Evolutionary conservation across 2,888 invertebrate species (phyloP), one percentile per base, ranked within the genome.

Genomic region (Coleophora flavipennella): DNA sequence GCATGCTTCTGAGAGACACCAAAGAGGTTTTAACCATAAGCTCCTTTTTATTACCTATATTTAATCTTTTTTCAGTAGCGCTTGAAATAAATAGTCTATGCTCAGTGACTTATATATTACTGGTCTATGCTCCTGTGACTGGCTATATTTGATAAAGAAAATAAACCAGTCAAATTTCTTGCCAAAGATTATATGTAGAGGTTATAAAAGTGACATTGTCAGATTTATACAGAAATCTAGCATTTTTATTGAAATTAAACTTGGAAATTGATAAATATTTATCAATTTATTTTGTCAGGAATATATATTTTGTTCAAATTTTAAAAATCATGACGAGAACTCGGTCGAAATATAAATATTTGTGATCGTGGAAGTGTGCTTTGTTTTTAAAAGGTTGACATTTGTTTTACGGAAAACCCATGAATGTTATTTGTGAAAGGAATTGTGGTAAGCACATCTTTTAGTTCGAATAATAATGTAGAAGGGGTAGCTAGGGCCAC

Each of bases 321-420:
- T 4, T 13, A 11, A 32, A 9, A 12, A 13, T 2, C 35, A 43
- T 25, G 25, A 43, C 38, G 43, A 38, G 9, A 36, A 36, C 36
- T 10, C 31, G 38, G 10, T 36, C 36, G 12, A 43, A 40, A 20
- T 43, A 36, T 33, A 43, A 38, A 36, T 20, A 27, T 25, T 27
- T 33, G 26, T 35, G 31, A 38, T 28, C 31, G 36, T 10, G 29
- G 20, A 20, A 6, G 20, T 20, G 20, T 34, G 10, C 29, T 25
- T 11, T 26, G 38, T 26, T 8, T 35, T 8, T 12, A 11, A 8
- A 26, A 13, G 20, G 31, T 27, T 40, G 40, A 40, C 40, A n/a
- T 40, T 33, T 26, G 31, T 36, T 28, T 13, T 10, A n/a, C n/a
- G 3, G 14, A 12, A 36, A 13, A 26, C 12, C 20, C 6, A 20